Evolutionary conservation across 2,113 vertebrate species (phyloP).

Genomic region (Onychorhynchus coronatus): DNA sequence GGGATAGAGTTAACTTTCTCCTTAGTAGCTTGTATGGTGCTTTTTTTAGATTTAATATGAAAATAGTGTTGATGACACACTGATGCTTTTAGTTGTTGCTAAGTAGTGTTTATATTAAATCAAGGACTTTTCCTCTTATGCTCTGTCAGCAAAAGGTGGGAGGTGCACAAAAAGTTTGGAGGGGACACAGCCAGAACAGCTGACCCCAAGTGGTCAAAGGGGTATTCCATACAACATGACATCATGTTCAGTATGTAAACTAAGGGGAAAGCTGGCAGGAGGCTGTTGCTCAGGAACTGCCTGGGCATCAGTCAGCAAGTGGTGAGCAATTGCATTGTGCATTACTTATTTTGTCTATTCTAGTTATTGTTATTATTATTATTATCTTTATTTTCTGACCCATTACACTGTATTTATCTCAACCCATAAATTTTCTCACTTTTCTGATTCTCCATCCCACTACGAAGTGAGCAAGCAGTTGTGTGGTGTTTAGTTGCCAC

Average conservation of each 20-base stretch:
- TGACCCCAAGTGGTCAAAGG: not conserved
- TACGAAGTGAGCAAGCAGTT: not conserved
- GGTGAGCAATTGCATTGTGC: not conserved
- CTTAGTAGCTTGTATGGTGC: not conserved
- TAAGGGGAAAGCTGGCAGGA: not conserved
- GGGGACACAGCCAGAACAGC: not conserved
- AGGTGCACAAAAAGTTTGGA: not conserved
- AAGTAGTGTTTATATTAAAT: not conserved
- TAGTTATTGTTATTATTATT: not conserved
- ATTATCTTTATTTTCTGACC: not conserved
- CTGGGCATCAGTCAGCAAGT: not conserved
- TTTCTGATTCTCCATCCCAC: not conserved
- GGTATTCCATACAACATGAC: not conserved
- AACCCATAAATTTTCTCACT: not conserved
- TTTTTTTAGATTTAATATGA: not conserved
- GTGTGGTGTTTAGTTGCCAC: not conserved
- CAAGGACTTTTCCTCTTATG: not conserved
- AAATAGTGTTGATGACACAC: not conserved
- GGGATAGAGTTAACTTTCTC: not conserved
- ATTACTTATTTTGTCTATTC: not conserved
- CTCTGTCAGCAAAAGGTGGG: not conserved
- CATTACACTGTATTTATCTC: not conserved
- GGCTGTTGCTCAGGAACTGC: not conserved
- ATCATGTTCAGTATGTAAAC: not conserved
- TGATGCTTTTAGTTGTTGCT: not conserved